Evolutionary conservation across 2,888 invertebrate genomes (phyloP).

Genomic region (Protophormia terraenovae): DNA sequence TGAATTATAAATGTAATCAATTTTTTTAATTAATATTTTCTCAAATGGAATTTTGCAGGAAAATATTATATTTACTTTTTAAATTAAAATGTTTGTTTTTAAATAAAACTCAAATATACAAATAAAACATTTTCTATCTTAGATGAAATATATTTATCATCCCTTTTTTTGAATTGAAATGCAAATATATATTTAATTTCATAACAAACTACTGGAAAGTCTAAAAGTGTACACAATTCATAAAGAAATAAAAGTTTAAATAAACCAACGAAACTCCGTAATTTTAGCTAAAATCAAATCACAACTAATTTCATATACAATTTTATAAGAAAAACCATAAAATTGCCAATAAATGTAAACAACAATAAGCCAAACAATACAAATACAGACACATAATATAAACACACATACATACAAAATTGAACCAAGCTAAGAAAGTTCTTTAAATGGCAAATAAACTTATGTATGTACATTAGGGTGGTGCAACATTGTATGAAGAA

Average conservation of each 20-base stretch:
- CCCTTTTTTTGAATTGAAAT: too few species aligned
- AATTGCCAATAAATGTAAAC: not conserved
- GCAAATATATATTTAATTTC: too few species aligned
- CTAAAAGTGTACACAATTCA: too few species aligned
- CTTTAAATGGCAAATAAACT: slow-evolving; percentile 1
- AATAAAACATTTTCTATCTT: too few species aligned
- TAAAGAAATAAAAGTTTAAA: too few species aligned
- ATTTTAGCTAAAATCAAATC: not conserved
- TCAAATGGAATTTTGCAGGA: too few species aligned
- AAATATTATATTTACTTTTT: not conserved
- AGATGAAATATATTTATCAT: too few species aligned
- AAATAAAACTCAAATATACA: not conserved
- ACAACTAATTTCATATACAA: not conserved
- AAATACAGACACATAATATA: slow-evolving; percentile 5
- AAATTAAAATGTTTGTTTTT: not conserved
- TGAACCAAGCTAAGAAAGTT: not conserved
- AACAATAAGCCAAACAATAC: not conserved
- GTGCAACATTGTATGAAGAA: too few species aligned
- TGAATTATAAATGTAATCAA: not conserved
- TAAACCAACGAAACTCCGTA: too few species aligned
- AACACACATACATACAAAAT: not conserved
- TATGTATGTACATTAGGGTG: not conserved
- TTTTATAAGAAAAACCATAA: not conserved
- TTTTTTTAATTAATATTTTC: too few species aligned
- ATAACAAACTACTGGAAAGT: too few species aligned